Evolutionary conservation across 1,140 invertebrate genomes (phyloP).

Genomic region (Ceratosolen solmsi): DNA sequence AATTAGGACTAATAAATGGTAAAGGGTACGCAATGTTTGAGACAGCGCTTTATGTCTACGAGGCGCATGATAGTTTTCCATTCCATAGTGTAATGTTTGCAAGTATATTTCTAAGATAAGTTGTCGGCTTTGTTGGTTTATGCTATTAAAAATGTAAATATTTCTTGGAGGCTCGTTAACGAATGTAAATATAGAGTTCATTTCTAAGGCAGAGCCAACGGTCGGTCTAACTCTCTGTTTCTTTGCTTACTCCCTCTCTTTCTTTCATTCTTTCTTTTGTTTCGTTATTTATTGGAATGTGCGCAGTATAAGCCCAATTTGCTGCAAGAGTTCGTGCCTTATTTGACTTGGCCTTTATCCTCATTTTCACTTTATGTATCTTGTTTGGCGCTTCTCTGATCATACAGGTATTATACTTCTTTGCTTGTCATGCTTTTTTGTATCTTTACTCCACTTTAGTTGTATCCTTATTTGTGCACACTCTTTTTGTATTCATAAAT

Average conservation of each 20-base stretch:
- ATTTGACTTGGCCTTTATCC: constrained; percentile 33
- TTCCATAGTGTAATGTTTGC: not conserved
- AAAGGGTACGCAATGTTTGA: constrained; percentile 55
- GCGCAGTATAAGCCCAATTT: constrained; percentile 22
- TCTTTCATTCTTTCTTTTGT: constrained; percentile 65
- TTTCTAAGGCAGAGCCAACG: constrained; percentile 19
- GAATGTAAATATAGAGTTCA: constrained; percentile 69
- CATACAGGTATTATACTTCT: not conserved
- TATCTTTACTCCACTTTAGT: not conserved
- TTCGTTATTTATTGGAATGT: constrained; percentile 70
- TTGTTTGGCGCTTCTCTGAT: not conserved
- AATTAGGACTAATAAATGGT: constrained; percentile 73
- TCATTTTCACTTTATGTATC: constrained; percentile 23
- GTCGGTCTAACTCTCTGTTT: not conserved
- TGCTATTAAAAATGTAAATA: constrained; percentile 74
- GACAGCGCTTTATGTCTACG: constrained; percentile 9
- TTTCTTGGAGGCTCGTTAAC: constrained; percentile 72
- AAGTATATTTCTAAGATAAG: constrained; percentile 35
- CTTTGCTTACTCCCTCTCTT: not conserved
- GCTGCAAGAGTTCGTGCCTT: constrained; percentile 29
- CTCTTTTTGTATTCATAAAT: constrained; percentile 12
- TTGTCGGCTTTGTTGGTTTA: constrained; percentile 66
- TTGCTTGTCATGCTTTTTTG: constrained; percentile 7
- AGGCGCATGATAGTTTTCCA: not conserved
- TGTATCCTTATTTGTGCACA: not conserved